Conservation (phyloP, 2,888 invertebrate genomes). For the Leptinotarsa peninsularis region DNA sequence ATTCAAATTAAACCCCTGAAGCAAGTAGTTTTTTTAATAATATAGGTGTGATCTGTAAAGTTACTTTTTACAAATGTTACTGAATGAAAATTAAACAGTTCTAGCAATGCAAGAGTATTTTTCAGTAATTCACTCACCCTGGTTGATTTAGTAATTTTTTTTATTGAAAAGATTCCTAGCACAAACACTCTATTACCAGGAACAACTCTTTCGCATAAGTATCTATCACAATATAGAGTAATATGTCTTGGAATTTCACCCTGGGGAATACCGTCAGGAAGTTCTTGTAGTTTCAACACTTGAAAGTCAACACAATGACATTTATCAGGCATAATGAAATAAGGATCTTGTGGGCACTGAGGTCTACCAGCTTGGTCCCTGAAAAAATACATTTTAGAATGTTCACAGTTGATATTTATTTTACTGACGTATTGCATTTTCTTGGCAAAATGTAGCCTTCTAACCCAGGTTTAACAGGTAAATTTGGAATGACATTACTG, state of each 20-base stretch:
- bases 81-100: too few relatives aligned
- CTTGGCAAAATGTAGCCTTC: slow-evolving; percentile 96
- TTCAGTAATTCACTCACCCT: slow-evolving; percentile 64
- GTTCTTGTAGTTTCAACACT: slow-evolving; percentile 95
- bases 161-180: slow-evolving; percentile 96
- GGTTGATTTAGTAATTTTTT: slow-evolving; percentile 79
- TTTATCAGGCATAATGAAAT: slow-evolving; percentile 97
- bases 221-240: slow-evolving; percentile 93
- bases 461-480: slow-evolving; percentile 92
- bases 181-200: slow-evolving; percentile 96
- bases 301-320: slow-evolving; percentile 98
- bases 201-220: slow-evolving; percentile 92
- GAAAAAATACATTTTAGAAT: slow-evolving; percentile 28
- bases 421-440: slow-evolving; percentile 88
- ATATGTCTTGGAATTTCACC: slow-evolving; percentile 98
- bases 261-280: slow-evolving; percentile 93
- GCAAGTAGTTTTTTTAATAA: too few relatives aligned
- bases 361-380: slow-evolving; percentile 93
- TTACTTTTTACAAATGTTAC: too few relatives aligned
- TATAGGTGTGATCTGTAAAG: too few relatives aligned
- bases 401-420: slow-evolving; percentile 2
- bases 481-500: slow-evolving; percentile 87
- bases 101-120: too few relatives aligned
- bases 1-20: too few relatives aligned
- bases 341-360: slow-evolving; percentile 97